Evolutionary conservation across 1,140 invertebrate species (phyloP).

Genomic region (Bombus confusus): DNA sequence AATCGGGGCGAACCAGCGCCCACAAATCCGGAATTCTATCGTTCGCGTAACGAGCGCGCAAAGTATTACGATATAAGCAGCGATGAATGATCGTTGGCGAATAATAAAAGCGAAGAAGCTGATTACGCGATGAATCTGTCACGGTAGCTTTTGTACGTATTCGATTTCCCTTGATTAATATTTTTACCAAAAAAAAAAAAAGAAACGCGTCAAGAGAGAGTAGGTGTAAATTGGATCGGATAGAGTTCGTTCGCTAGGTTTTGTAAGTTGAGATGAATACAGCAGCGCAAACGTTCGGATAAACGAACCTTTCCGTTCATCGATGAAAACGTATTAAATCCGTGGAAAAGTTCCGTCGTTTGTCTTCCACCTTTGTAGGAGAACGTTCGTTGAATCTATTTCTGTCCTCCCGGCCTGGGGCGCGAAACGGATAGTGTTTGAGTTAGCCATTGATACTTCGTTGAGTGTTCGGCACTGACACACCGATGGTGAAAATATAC

Average conservation of each 20-base stretch:
- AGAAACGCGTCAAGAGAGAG: neutral
- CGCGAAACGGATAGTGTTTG: constrained; percentile 11
- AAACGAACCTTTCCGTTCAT: neutral
- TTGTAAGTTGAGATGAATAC: neutral
- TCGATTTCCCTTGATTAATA: constrained; percentile 53
- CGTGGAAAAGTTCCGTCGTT: constrained; percentile 22
- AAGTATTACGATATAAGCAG: neutral
- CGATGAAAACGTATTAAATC: constrained; percentile 4
- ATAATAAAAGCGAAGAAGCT: neutral
- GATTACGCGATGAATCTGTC: constrained; percentile 26
- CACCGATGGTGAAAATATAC: neutral
- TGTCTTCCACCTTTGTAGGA: constrained; percentile 19
- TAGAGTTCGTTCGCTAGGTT: neutral
- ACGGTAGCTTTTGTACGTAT: neutral
- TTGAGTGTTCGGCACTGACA: neutral
- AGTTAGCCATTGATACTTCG: constrained; percentile 21
- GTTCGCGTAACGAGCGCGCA: neutral
- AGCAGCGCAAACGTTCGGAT: neutral
- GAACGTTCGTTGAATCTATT: constrained; percentile 19
- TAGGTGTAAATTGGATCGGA: neutral
- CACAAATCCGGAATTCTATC: neutral
- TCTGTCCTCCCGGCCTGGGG: neutral
- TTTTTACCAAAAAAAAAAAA: neutral
- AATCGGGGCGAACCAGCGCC: neutral
- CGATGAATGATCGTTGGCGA: constrained; percentile 25